phyloP scores from a whole-genome alignment of 2,113 vertebrate genomes.

The Seriola rivoliana region DNA sequence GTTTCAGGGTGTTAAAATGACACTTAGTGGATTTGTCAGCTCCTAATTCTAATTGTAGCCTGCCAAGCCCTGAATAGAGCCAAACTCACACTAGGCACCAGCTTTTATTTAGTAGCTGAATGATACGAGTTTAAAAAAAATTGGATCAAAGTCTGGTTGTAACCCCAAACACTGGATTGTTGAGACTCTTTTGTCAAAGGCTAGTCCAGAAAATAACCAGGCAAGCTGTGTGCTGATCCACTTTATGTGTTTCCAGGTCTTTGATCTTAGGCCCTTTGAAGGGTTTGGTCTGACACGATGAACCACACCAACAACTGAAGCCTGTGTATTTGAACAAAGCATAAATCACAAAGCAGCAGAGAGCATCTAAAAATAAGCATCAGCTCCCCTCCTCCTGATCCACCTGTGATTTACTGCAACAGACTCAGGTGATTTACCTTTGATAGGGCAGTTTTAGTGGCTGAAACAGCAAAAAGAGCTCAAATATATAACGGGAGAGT shows the following conservation, averaged over 20 bases:
- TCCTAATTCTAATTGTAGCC: conserved; percentile 11
- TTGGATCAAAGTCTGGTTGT: not conserved
- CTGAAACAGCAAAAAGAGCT: conserved; percentile 29
- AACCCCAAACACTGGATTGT: conserved; percentile 9
- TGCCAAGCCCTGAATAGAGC: not conserved
- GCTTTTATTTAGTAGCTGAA: conserved; percentile 5
- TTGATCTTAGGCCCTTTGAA: conserved; percentile 72
- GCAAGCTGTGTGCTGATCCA: conserved; percentile 31
- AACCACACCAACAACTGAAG: conserved; percentile 48
- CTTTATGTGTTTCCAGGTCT: conserved; percentile 55
- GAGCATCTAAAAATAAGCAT: conserved; percentile 68
- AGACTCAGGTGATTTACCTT: conserved; percentile 42
- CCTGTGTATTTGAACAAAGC: conserved; percentile 69
- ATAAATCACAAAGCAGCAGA: conserved; percentile 61
- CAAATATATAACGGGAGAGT: conserved; percentile 26
- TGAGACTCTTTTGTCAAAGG: conserved; percentile 23
- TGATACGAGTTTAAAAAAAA: not conserved
- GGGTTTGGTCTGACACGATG: conserved; percentile 51
- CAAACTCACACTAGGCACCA: not conserved
- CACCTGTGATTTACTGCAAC: conserved; percentile 61
- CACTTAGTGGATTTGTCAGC: conserved; percentile 27
- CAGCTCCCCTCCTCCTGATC: conserved; percentile 36
- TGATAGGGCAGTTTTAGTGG: conserved; percentile 20
- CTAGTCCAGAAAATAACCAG: not conserved
- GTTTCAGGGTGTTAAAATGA: conserved; percentile 12